Conservation (phyloP, 2,113 vertebrate species). For the Shinisaurus crocodilurus region DNA sequence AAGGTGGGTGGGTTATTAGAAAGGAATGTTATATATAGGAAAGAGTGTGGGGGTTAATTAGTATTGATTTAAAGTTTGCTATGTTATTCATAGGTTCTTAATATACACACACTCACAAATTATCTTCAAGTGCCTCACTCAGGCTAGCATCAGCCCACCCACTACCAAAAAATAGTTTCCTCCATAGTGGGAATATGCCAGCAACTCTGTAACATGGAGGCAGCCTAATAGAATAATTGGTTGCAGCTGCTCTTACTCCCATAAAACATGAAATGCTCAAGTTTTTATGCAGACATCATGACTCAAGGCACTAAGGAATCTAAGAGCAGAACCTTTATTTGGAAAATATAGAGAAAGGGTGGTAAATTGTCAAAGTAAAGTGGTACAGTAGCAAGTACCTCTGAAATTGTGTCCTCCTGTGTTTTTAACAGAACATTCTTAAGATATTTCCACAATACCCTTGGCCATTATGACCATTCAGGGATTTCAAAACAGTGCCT, state of each 20-base stretch:
- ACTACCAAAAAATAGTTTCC: constrained; percentile 40
- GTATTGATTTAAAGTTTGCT: constrained; percentile 39
- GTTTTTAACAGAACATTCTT: background rate
- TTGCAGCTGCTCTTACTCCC: constrained; percentile 21
- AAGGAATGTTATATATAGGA: constrained; percentile 19
- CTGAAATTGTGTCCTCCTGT: background rate
- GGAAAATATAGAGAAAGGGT: background rate
- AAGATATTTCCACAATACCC: background rate
- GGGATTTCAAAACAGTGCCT: background rate
- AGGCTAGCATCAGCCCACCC: constrained; percentile 28
- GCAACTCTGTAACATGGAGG: constrained; percentile 8
- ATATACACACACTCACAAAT: constrained; percentile 20
- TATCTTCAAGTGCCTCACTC: constrained; percentile 22
- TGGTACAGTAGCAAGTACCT: background rate
- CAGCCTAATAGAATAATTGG: constrained; percentile 27
- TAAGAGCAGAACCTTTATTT: background rate
- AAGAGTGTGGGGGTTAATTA: constrained; percentile 29
- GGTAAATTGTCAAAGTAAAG: background rate
- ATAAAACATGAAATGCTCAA: background rate
- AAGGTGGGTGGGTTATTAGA: background rate
- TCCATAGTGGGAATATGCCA: constrained; percentile 32
- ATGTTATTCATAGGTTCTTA: constrained; percentile 37
- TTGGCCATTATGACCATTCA: background rate
- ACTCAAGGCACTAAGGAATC: background rate
- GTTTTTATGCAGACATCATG: background rate